Conservation (phyloP, 2,797 vertebrate genomes). For the Clarias fuscus region DNA sequence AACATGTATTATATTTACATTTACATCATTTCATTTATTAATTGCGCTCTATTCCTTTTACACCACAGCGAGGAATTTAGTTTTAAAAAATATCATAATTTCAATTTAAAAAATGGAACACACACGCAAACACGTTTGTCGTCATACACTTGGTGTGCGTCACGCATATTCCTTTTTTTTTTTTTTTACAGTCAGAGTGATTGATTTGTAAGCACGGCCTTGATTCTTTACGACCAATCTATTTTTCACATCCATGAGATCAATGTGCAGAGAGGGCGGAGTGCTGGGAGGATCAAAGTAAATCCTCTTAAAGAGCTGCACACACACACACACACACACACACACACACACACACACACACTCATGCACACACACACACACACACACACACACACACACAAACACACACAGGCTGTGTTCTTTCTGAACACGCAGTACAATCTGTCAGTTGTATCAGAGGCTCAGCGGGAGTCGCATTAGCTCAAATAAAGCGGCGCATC, state of each 20-base stretch:
- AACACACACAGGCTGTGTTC: constrained; percentile 32
- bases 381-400: constrained; percentile 21
- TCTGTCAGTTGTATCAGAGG: constrained; percentile 66
- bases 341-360: constrained; percentile 21
- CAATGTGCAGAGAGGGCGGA: constrained; percentile 55
- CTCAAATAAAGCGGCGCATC: constrained; percentile 63
- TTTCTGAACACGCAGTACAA: constrained; percentile 54
- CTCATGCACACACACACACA: constrained; percentile 34
- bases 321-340: constrained; percentile 31
- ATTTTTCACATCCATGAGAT: constrained; percentile 57
- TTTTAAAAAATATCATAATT: neutral
- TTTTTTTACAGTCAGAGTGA: neutral
- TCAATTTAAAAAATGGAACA: neutral
- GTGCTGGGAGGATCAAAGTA: constrained; percentile 59
- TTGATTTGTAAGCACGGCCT: constrained; percentile 11
- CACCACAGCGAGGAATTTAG: neutral
- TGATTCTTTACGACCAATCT: constrained; percentile 40
- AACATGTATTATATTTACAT: no score
- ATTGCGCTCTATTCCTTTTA: neutral
- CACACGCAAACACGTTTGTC: neutral
- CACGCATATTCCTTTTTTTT: neutral
- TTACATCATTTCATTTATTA: no score
- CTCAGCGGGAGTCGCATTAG: constrained; percentile 68
- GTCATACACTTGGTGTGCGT: neutral
- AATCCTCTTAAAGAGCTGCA: constrained; percentile 50